Base-by-base conservation (phyloP, 1,140 invertebrate genomes). In the Penaeus vannamei region DNA sequence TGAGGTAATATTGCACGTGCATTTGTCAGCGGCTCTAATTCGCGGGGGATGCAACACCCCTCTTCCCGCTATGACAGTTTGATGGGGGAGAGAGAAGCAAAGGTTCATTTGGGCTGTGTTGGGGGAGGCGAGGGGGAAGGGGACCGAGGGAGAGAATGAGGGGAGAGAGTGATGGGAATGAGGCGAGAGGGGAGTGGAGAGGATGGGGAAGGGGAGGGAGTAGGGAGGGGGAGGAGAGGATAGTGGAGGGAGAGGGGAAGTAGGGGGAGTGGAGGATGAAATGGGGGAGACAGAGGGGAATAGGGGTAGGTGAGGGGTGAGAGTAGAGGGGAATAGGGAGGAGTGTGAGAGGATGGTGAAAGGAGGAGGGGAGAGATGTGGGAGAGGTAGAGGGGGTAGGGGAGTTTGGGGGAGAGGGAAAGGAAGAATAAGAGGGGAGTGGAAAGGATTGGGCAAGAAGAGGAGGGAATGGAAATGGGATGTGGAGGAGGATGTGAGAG, bases 1-100 rank as follows among this genome's bases (percentile, higher is more conserved):
- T 83, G 81, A 83, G 81, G 59, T 83, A 64, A 83, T 83, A 64
- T 32, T 83, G 81, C 81, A 83, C 53, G 14, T 83, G 81, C 60
- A 64, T 83, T 83, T 83, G 60, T 83, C 81, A 83, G 32, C 59
- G 81, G 81, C 4, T 83, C 26, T 19, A 36, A 61, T 19, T 17
- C 53, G 22, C 59, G 60, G 81, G 29, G 22, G 81, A 14, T 36
- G 8, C 81, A 29, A 59, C 64, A 36, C n/a, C 81, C 59, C 60
- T 36, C 53, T 26, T 36, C 26, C 14, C 69, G 4, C 60, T 83
- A 83, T 83, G 81, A 32, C 81, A 83, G 26, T 83, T 83, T 83
- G 81, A 83, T 83, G 81, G 81, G 26, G 17, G n/a, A 62, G 59
- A 29, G n/a, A 62, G 59, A 29, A 59, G 69, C 29, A 79, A 79